Percentiles rank a stretch among this genome's conserved stretches.
Conservation (phyloP, 2,797 vertebrate species). For the Diglossa cyanea region DNA sequence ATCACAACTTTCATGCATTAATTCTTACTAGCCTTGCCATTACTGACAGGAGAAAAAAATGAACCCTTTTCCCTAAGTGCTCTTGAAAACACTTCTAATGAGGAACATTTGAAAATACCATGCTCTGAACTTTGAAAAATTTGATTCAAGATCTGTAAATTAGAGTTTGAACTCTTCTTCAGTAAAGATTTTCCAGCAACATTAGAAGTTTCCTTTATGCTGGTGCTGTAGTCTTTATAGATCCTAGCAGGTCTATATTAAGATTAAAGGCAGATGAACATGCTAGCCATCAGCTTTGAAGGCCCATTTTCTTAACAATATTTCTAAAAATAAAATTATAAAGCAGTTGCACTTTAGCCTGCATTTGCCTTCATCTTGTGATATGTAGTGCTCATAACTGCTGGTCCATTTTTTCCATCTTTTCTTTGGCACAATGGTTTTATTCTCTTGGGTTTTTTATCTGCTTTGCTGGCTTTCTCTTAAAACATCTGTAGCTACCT, state of each 20-base stretch:
- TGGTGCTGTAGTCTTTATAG: background rate
- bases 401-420: background rate
- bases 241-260: background rate
- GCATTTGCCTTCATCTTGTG: background rate
- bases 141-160: background rate
- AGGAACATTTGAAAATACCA: background rate
- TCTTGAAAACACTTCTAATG: background rate
- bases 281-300: background rate
- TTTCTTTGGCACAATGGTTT: background rate
- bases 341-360: background rate
- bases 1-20: background rate
- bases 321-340: background rate
- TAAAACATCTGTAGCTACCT: background rate
- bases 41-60: background rate
- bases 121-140: background rate
- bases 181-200: background rate
- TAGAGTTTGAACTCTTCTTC: background rate
- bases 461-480: background rate
- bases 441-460: background rate
- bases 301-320: background rate
- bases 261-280: background rate
- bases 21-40: background rate
- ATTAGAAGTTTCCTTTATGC: background rate
- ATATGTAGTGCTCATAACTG: background rate
- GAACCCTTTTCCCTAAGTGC: background rate